phyloP scores from a whole-genome alignment of 1,140 invertebrate genomes.

The Agraylea sexmaculata region DNA sequence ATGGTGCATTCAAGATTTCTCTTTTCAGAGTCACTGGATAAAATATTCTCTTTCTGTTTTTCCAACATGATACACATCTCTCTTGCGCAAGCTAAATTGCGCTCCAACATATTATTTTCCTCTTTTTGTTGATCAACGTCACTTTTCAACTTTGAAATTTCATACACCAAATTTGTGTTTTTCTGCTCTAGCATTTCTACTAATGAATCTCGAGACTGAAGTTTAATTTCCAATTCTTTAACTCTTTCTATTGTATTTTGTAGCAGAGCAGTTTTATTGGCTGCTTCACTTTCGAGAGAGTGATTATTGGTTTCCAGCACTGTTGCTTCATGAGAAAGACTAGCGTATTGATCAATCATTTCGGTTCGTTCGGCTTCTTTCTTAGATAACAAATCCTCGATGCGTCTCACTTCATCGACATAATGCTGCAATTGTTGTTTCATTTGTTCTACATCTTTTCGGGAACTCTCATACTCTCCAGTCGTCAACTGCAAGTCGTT shows the following conservation, averaged over 20 bases:
- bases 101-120: constrained; percentile 31
- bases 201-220: constrained; percentile 32
- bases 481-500: constrained; percentile 38
- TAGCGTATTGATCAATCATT: constrained; percentile 60
- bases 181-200: constrained; percentile 33
- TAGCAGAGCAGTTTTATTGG: constrained; percentile 42
- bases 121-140: constrained; percentile 34
- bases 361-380: constrained; percentile 60
- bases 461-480: constrained; percentile 48
- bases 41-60: constrained; percentile 25
- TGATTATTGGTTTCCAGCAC: constrained; percentile 60
- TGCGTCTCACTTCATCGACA: constrained; percentile 54
- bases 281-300: constrained; percentile 55
- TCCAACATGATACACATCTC: constrained; percentile 35
- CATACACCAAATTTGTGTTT: constrained; percentile 31
- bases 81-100: constrained; percentile 36
- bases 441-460: constrained; percentile 51
- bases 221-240: constrained; percentile 29
- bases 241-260: constrained; percentile 33
- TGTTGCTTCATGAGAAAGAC: constrained; percentile 55
- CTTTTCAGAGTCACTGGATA: constrained; percentile 30
- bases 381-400: constrained; percentile 52
- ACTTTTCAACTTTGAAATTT: constrained; percentile 32
- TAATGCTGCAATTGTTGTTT: constrained; percentile 61
- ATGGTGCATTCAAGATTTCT: constrained; percentile 36